These are phyloP conservation scores for Euglossa dilemma DNA, from an alignment of 1,140 invertebrate species.

Conservation along the genomic window DNA sequence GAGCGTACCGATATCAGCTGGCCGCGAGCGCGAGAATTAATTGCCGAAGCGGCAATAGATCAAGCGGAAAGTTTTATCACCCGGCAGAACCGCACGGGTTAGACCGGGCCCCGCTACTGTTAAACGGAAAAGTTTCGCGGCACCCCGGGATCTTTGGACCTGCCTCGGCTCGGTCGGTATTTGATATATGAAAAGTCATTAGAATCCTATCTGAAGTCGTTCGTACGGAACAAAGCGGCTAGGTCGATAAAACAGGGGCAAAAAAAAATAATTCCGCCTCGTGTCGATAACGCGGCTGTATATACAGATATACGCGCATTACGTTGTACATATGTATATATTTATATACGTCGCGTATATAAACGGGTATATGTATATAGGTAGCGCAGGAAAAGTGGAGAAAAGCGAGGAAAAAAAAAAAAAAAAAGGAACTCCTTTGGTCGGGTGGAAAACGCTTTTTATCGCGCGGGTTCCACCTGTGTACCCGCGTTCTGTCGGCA, in stretches of 20 bases:
- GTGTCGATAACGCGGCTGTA: conserved; percentile 19
- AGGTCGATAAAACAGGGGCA: conserved; percentile 24
- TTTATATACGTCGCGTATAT: too few species aligned
- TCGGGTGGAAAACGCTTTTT: conserved; percentile 34
- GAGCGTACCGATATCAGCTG: conserved; percentile 35
- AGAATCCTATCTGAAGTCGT: conserved; percentile 41
- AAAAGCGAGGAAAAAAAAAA: background rate
- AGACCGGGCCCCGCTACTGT: background rate
- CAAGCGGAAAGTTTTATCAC: conserved; percentile 54
- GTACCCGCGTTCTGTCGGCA: background rate
- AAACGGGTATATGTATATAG: too few species aligned
- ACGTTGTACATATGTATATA: background rate
- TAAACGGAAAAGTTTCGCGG: conserved; percentile 39
- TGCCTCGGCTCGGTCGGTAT: background rate
- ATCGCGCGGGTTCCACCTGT: conserved; percentile 4
- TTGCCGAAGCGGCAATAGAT: conserved; percentile 54
- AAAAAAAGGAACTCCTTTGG: background rate
- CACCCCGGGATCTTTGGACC: conserved; percentile 36
- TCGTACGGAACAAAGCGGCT: conserved; percentile 32
- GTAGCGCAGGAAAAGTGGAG: background rate
- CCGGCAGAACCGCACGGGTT: conserved; percentile 23
- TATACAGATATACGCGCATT: background rate
- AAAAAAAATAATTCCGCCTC: conserved; percentile 42
- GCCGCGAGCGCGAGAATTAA: conserved; percentile 43
- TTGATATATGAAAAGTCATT: conserved; percentile 42